These are phyloP conservation scores for Lepisosteus oculatus DNA, from an alignment of 2,113 vertebrate species.

Conservation along the genomic window DNA sequence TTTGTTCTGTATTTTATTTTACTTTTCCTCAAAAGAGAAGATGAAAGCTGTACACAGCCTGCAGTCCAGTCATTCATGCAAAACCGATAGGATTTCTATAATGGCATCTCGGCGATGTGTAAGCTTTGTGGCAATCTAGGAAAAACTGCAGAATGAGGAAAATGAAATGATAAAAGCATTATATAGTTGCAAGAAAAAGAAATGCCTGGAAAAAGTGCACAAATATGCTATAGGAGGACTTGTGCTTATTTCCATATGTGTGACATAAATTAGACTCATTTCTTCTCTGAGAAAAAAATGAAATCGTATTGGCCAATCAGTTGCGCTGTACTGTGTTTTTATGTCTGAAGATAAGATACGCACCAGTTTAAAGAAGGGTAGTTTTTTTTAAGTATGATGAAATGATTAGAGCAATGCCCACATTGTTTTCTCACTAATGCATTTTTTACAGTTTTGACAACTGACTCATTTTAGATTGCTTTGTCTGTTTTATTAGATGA, in stretches of 20 bases:
- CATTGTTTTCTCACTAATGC: too few relatives aligned
- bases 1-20: not conserved
- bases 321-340: not conserved
- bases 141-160: not conserved
- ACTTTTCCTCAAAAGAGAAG: not conserved
- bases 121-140: not conserved
- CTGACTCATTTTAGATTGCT: too few relatives aligned
- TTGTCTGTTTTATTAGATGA: too few relatives aligned
- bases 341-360: too few relatives aligned
- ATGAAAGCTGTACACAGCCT: not conserved
- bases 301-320: slow-evolving; percentile 16
- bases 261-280: slow-evolving; percentile 22
- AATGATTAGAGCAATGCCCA: too few relatives aligned
- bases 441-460: too few relatives aligned
- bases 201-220: not conserved
- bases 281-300: slow-evolving; percentile 12
- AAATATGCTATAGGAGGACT: not conserved
- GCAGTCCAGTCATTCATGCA: not conserved
- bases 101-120: not conserved
- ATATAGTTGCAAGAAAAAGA: not conserved
- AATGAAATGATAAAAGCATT: not conserved
- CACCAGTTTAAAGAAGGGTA: too few relatives aligned
- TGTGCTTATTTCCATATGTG: not conserved
- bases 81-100: not conserved
- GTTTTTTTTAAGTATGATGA: too few relatives aligned